Conservation (phyloP, 2,888 invertebrate genomes). For the Ferdinandea cuprea region DNA sequence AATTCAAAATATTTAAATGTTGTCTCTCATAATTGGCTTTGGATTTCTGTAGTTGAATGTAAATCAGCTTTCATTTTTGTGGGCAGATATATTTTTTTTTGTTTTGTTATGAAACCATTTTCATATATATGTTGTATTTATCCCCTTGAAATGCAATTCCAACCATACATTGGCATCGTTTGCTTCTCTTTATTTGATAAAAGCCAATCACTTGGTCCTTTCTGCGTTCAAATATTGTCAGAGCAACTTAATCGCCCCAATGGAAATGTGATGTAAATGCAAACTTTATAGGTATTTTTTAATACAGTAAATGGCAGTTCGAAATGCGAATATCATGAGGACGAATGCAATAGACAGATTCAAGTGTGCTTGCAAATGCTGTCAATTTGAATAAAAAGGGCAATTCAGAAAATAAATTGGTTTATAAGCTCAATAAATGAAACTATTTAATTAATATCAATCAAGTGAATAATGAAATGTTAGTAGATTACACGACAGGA, state of each 20-base stretch:
- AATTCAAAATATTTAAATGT: background rate
- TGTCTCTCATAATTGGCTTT: background rate
- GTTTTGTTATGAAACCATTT: background rate
- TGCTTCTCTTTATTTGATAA: conserved; percentile 32
- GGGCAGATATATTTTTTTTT: background rate
- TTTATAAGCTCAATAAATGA: background rate
- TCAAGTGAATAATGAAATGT: no score
- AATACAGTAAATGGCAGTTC: conserved; percentile 32
- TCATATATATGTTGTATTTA: background rate
- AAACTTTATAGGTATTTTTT: conserved; percentile 40
- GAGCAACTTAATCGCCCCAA: conserved; percentile 56
- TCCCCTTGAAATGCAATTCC: background rate
- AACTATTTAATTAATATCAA: no score
- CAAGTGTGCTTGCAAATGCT: conserved; percentile 37
- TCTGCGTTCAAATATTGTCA: conserved; percentile 60
- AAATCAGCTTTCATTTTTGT: background rate
- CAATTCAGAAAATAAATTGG: conserved; percentile 48
- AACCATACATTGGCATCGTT: conserved; percentile 10
- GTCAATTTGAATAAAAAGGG: conserved; percentile 35
- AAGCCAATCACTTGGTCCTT: conserved; percentile 34
- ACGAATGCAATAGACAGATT: conserved; percentile 36
- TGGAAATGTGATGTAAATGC: conserved; percentile 60
- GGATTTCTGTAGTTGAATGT: background rate
- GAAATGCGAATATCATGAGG: conserved; percentile 11
- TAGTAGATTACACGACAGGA: no score